Evolutionary conservation across 2,113 vertebrate genomes (phyloP).

Genomic region (Monarcha castaneiventris): DNA sequence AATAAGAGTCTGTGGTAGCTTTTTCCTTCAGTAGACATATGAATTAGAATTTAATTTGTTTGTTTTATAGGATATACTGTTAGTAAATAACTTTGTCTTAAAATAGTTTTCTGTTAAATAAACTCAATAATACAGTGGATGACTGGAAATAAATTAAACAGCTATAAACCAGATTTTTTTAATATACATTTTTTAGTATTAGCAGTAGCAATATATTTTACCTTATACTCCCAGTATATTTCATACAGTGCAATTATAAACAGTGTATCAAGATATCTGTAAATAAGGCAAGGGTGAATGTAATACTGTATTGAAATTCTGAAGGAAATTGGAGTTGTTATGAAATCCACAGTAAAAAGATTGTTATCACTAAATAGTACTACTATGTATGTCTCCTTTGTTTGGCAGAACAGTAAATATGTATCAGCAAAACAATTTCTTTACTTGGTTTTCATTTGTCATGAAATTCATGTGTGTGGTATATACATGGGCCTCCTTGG

Average conservation of each 20-base stretch:
- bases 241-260: background rate
- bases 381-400: background rate
- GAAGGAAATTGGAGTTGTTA: background rate
- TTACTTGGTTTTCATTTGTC: background rate
- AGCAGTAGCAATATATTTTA: background rate
- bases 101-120: background rate
- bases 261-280: background rate
- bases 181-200: background rate
- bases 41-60: background rate
- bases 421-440: background rate
- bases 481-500: background rate
- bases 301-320: background rate
- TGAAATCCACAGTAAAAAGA: background rate
- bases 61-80: background rate
- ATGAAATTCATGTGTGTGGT: background rate
- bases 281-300: background rate
- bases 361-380: background rate
- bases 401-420: background rate
- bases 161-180: background rate
- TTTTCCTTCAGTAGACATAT: background rate
- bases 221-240: background rate
- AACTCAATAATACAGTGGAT: background rate
- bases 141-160: background rate
- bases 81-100: background rate
- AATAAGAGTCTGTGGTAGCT: background rate